phyloP scores from a whole-genome alignment of 2,888 invertebrate genomes.

The Hesperia comma region DNA sequence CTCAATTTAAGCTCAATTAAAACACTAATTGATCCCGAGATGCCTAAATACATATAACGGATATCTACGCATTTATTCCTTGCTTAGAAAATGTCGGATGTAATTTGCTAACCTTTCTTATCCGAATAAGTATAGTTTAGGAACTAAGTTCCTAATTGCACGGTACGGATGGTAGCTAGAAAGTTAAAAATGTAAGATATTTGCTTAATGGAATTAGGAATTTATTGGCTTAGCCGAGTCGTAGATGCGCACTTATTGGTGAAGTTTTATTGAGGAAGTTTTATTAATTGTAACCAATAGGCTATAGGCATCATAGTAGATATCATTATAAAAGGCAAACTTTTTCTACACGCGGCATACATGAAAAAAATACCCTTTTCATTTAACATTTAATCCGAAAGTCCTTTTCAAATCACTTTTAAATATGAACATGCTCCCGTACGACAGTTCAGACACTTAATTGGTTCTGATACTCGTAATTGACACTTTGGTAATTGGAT shows the following conservation, averaged over 20 bases:
- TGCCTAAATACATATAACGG: background rate
- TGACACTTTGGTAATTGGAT: slow-evolving; percentile 35
- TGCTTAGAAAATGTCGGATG: background rate
- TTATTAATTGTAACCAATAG: too few relatives aligned
- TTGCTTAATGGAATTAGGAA: too few relatives aligned
- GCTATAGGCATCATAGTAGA: too few relatives aligned
- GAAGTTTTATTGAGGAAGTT: too few relatives aligned
- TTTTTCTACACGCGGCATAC: too few relatives aligned
- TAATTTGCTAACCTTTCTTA: background rate
- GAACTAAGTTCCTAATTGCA: too few relatives aligned
- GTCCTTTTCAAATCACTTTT: slow-evolving; percentile 15
- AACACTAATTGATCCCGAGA: slow-evolving; percentile 25
- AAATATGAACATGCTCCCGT: slow-evolving; percentile 20
- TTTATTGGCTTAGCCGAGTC: too few relatives aligned
- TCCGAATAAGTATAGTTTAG: background rate
- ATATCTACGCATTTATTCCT: background rate
- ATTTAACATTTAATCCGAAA: background rate
- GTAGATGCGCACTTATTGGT: too few relatives aligned
- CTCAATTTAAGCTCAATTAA: slow-evolving; percentile 28
- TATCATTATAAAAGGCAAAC: too few relatives aligned
- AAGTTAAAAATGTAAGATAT: too few relatives aligned
- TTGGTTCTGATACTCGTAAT: slow-evolving; percentile 34
- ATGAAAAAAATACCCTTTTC: background rate
- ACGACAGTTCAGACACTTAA: slow-evolving; percentile 28
- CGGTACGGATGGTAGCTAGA: too few relatives aligned